Conservation (phyloP, 2,113 vertebrate genomes). For the Pterocles gutturalis region DNA sequence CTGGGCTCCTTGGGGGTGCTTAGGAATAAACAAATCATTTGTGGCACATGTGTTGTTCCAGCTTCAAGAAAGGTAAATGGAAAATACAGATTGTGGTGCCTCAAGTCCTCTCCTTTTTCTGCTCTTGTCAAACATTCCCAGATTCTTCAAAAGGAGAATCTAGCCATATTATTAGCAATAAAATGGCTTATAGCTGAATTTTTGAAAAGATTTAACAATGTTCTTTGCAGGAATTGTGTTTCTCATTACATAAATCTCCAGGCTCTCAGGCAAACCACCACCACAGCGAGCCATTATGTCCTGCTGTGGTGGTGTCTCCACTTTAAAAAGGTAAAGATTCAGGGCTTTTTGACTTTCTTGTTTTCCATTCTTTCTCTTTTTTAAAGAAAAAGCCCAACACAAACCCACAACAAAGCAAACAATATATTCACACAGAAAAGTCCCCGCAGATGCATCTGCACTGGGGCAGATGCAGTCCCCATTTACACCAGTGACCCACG, state of each 20-base stretch:
- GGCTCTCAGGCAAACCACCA: constrained; percentile 51
- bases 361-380: constrained; percentile 26
- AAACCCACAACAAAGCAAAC: background rate
- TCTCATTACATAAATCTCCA: constrained; percentile 73
- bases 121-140: constrained; percentile 58
- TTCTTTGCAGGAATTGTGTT: constrained; percentile 70
- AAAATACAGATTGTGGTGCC: constrained; percentile 64
- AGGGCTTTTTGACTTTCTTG: constrained; percentile 37
- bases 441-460: background rate
- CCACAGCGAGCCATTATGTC: constrained; percentile 43
- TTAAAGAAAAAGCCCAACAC: background rate
- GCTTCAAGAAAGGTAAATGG: constrained; percentile 63
- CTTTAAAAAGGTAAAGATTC: constrained; percentile 57
- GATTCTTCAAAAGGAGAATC: constrained; percentile 66
- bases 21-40: constrained; percentile 63
- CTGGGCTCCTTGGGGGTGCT: background rate
- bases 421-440: background rate
- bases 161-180: constrained; percentile 69
- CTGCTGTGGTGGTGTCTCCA: constrained; percentile 59
- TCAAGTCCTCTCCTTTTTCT: constrained; percentile 67
- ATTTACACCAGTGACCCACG: background rate
- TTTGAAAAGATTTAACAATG: constrained; percentile 67
- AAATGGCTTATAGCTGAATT: constrained; percentile 66
- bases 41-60: constrained; percentile 46
- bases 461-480: background rate